These are phyloP conservation scores for Opisthograptis luteolata DNA, from an alignment of 2,888 invertebrate genomes.

Conservation along the genomic window DNA sequence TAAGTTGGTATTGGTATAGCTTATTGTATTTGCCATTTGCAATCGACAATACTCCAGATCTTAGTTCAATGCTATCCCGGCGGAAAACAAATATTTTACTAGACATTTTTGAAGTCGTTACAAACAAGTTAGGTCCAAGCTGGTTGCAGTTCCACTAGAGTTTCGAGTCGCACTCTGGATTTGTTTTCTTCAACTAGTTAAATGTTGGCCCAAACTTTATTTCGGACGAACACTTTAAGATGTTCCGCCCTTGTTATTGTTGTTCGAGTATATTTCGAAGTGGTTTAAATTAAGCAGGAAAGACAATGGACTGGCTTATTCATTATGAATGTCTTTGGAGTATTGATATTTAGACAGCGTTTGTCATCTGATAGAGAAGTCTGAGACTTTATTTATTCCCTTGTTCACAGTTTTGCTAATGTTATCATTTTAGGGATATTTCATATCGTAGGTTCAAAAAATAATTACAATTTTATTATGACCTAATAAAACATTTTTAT, in stretches of 20 bases:
- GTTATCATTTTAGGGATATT: no score
- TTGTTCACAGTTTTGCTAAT: neutral
- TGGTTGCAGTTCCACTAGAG: conserved; percentile 59
- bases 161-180: conserved; percentile 67
- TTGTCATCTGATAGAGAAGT: neutral
- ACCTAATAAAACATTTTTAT: no score
- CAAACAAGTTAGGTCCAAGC: conserved; percentile 54
- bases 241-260: conserved; percentile 68
- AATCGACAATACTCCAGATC: conserved; percentile 29
- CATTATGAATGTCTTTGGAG: conserved; percentile 34
- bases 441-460: no score
- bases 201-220: conserved; percentile 77
- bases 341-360: conserved; percentile 6
- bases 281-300: conserved; percentile 37
- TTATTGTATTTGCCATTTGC: no score
- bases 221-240: conserved; percentile 68
- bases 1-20: no score
- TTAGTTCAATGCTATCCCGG: conserved; percentile 38
- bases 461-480: no score
- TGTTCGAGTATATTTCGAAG: conserved; percentile 58
- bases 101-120: conserved; percentile 60
- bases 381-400: neutral
- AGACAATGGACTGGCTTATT: conserved; percentile 41
- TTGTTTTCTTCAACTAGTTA: conserved; percentile 80
- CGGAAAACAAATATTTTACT: conserved; percentile 58